A percentile compares a stretch with the other conserved stretches of the same genome.
Conservation (phyloP, 2,888 invertebrate genomes). For the Mythimna loreyi region DNA sequence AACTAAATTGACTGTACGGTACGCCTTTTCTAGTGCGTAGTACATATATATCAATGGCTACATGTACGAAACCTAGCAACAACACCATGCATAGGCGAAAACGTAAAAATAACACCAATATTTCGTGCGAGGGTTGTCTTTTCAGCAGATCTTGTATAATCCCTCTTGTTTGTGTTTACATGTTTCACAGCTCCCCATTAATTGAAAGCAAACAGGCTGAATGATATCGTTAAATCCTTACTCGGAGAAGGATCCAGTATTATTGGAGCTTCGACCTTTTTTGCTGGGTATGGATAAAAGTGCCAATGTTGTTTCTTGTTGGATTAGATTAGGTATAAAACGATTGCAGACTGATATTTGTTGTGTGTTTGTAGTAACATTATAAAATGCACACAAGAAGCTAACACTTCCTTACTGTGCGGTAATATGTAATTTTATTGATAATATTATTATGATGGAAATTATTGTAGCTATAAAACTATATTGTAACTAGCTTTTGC, state of each 20-base stretch:
- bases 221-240: slow-evolving; percentile 54
- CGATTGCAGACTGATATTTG: background rate
- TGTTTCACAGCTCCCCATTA: slow-evolving; percentile 58
- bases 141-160: slow-evolving; percentile 43
- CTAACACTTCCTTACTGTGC: background rate
- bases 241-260: slow-evolving; percentile 16
- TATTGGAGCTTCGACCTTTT: slow-evolving; percentile 34
- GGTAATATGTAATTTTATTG: background rate
- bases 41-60: too few species aligned
- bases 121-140: slow-evolving; percentile 34
- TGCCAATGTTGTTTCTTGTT: slow-evolving; percentile 27
- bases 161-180: slow-evolving; percentile 50
- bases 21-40: too few species aligned
- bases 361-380: background rate
- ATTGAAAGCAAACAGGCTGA: slow-evolving; percentile 65
- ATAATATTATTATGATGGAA: background rate
- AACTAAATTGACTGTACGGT: too few species aligned
- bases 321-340: slow-evolving; percentile 18
- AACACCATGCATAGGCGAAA: slow-evolving; percentile 12
- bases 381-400: background rate
- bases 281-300: background rate
- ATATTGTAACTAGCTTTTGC: too few species aligned
- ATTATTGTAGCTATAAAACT: background rate
- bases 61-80: slow-evolving; percentile 2
- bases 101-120: slow-evolving; percentile 38